Percentiles rank a stretch among this genome's conserved stretches.
Conservation (phyloP, 1,140 invertebrate species). For the Lordiphosa mommai region DNA sequence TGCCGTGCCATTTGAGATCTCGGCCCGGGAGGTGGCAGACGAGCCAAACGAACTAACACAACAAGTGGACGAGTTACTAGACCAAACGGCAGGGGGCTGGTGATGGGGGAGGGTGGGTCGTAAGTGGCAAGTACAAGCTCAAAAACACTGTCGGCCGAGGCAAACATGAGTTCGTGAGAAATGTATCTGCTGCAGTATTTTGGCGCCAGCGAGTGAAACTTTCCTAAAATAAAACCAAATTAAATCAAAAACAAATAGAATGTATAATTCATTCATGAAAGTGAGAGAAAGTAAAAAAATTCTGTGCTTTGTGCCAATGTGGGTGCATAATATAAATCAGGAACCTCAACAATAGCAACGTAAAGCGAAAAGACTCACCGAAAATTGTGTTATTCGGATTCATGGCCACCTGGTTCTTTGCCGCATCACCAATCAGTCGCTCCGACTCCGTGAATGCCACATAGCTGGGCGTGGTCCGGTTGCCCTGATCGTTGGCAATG, state of each 20-base stretch:
- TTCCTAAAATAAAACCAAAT: constrained; percentile 31
- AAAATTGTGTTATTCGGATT: constrained; percentile 80
- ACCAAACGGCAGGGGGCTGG: constrained; percentile 2
- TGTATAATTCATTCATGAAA: constrained; percentile 51
- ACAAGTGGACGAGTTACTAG: constrained; percentile 54
- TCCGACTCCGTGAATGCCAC: constrained; percentile 98
- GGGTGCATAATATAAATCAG: not conserved
- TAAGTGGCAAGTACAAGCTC: constrained; percentile 1
- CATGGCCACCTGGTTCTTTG: constrained; percentile 84
- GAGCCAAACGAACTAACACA: constrained; percentile 30
- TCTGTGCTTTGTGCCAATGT: too few relatives aligned
- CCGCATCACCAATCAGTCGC: constrained; percentile 96
- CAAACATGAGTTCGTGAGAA: not conserved
- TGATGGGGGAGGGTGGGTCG: too few relatives aligned
- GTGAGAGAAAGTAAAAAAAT: constrained; percentile 30
- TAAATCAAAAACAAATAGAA: constrained; percentile 33
- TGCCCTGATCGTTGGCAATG: constrained; percentile 97
- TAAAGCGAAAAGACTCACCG: constrained; percentile 47
- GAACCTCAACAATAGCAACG: not conserved
- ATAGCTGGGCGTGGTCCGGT: constrained; percentile 97
- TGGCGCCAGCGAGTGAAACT: constrained; percentile 43
- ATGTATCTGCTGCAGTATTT: constrained; percentile 19
- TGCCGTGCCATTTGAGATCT: not conserved
- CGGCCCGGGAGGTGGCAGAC: constrained; percentile 26
- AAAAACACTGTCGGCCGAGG: constrained; percentile 22